Conservation (phyloP, 2,797 vertebrate species). For the Pagetopsis macropterus region DNA sequence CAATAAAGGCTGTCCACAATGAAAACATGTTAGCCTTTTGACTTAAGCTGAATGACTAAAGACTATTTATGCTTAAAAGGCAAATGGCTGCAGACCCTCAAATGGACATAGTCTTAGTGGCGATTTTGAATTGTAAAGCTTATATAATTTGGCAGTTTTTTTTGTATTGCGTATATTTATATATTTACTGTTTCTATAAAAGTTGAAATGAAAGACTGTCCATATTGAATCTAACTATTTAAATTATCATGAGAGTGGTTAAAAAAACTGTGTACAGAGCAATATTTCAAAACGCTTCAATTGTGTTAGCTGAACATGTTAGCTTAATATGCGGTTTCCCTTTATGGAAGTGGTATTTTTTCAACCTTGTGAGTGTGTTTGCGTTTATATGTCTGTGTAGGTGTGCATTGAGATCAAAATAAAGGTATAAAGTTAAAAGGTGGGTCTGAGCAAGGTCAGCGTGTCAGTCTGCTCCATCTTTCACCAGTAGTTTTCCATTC, state of each 20-base stretch:
- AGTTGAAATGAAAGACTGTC: neutral
- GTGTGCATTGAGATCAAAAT: no score
- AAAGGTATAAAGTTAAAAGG: no score
- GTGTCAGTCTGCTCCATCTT: no score
- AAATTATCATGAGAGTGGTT: neutral
- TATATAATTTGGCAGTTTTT: neutral
- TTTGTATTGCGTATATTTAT: neutral
- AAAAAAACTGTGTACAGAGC: neutral
- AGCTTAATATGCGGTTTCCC: slow-evolving; percentile 9
- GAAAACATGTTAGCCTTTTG: neutral
- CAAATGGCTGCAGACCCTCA: neutral
- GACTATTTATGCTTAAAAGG: neutral
- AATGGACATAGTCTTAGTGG: neutral
- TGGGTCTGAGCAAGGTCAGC: no score
- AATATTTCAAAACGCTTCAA: neutral
- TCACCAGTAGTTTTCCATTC: no score
- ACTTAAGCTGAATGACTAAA: neutral
- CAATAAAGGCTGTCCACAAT: neutral
- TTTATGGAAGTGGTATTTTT: neutral
- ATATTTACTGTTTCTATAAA: neutral
- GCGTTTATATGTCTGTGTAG: no score
- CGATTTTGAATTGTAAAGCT: neutral
- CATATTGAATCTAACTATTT: neutral
- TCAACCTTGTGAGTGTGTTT: no score
- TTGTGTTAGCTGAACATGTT: neutral